phyloP scores from a whole-genome alignment of 2,797 vertebrate species.

The Hozukius guyotensis region DNA sequence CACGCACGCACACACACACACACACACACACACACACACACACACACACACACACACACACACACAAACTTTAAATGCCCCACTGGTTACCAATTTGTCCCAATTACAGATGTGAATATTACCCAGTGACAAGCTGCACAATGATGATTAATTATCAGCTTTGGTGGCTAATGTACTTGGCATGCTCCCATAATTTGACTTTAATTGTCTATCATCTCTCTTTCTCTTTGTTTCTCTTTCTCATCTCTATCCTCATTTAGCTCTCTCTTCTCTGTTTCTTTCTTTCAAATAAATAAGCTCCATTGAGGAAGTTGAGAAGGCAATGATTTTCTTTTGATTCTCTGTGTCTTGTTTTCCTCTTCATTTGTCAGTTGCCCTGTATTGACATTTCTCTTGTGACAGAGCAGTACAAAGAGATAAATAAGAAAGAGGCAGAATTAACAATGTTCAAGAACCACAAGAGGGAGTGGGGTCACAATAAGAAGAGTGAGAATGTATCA shows the following conservation, averaged over 20 bases:
- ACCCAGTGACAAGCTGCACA: conserved; percentile 36
- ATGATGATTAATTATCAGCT: conserved; percentile 63
- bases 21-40: neutral
- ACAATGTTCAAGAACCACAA: neutral
- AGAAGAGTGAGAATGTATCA: neutral
- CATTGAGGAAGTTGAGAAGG: neutral
- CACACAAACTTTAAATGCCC: conserved; percentile 18
- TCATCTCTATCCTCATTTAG: neutral
- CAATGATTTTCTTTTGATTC: neutral
- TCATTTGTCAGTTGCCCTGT: neutral
- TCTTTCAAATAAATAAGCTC: neutral
- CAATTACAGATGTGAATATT: conserved; percentile 56
- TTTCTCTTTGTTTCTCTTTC: conserved; percentile 30
- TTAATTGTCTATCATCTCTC: conserved; percentile 51
- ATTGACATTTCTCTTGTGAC: neutral
- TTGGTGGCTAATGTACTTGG: conserved; percentile 41
- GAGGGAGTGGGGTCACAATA: neutral
- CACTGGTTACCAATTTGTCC: conserved; percentile 53
- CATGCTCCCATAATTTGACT: conserved; percentile 53
- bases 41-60: conserved; percentile 3
- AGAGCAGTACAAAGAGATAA: neutral
- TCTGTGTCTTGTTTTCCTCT: neutral
- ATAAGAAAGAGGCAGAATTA: neutral
- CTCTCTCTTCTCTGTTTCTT: neutral
- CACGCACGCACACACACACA: conserved; percentile 2